Conservation (phyloP, 1,140 invertebrate genomes). For the Periplaneta americana region DNA sequence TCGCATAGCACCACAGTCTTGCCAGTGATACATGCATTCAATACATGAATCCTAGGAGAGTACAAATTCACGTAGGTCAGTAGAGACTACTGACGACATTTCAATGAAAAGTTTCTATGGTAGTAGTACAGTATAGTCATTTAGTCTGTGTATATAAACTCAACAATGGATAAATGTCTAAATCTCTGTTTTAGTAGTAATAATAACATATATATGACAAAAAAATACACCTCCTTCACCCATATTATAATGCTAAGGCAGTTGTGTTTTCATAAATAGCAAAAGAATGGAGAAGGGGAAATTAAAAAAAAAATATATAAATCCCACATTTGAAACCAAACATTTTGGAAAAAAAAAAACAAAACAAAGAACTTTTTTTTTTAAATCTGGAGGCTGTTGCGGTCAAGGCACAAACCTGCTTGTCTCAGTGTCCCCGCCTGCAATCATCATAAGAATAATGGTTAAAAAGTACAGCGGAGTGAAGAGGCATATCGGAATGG, state of each 20-base stretch:
- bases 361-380: background rate
- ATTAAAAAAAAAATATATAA: background rate
- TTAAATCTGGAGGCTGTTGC: conserved; percentile 5
- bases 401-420: conserved; percentile 8
- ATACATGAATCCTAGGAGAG: background rate
- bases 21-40: background rate
- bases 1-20: conserved; percentile 3
- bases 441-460: background rate
- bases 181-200: background rate
- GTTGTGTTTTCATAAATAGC: background rate
- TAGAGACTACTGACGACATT: background rate
- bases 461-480: background rate
- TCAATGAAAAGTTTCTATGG: background rate
- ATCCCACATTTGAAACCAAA: background rate
- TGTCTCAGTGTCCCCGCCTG: background rate
- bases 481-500: background rate
- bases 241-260: conserved; percentile 16
- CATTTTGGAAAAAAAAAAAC: background rate
- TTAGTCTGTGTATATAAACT: conserved; percentile 6
- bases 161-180: conserved; percentile 12
- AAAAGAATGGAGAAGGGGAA: background rate
- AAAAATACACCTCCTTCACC: conserved; percentile 13
- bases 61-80: background rate
- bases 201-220: background rate
- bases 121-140: too few relatives aligned